phyloP scores from a whole-genome alignment of 2,888 invertebrate genomes.

The Lepetodrilus schrolli region DNA sequence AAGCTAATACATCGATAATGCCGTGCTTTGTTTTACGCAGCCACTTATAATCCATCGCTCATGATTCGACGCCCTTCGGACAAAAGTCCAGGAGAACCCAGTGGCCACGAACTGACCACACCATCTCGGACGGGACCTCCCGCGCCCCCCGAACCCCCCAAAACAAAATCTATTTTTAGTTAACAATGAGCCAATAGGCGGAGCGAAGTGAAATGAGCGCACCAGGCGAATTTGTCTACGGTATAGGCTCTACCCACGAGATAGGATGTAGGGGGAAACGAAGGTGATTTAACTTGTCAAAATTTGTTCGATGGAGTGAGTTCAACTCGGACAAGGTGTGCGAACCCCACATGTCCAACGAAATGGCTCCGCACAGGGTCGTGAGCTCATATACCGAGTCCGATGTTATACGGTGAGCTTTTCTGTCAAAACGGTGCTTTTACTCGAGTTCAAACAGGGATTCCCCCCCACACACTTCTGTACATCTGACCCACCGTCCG shows the following conservation, averaged over 20 bases:
- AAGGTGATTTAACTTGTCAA: slow-evolving; percentile 9
- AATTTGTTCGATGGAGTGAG: slow-evolving; percentile 4
- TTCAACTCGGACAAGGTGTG: neutral
- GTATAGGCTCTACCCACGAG: neutral
- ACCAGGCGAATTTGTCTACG: neutral
- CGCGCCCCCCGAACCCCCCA: neutral
- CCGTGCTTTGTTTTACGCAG: neutral
- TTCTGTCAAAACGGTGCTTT: neutral
- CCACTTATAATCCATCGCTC: neutral
- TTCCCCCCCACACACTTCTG: neutral
- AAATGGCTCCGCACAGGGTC: neutral
- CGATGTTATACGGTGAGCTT: slow-evolving; percentile 1
- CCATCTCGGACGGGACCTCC: neutral
- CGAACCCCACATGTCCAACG: neutral
- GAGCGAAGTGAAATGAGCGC: neutral
- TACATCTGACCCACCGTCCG: neutral
- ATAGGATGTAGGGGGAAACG: neutral
- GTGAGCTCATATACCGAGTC: slow-evolving; percentile 3
- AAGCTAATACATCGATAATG: slow-evolving; percentile 12
- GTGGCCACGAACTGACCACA: slow-evolving; percentile 6
- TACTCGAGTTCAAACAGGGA: too few species aligned
- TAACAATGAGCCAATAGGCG: slow-evolving; percentile 21
- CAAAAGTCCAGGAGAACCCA: neutral
- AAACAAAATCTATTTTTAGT: slow-evolving; percentile 27
- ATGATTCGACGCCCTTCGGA: slow-evolving; percentile 1